Evolutionary conservation across 2,888 invertebrate genomes (phyloP).

Genomic region (Erebia palarica): DNA sequence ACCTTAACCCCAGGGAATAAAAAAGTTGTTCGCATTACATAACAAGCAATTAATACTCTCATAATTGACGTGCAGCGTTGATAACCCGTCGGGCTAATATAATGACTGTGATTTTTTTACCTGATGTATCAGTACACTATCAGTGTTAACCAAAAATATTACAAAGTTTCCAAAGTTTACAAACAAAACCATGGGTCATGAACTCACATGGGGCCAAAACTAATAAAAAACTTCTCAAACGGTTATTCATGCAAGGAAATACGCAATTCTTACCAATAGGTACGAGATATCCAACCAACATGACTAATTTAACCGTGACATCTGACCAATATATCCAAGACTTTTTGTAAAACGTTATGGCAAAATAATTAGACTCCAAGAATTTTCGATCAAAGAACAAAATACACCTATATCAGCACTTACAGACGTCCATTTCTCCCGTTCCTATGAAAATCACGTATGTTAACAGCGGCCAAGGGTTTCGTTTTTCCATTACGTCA

Average conservation of each 20-base stretch:
- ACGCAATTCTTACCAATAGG: too few relatives aligned
- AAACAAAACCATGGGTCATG: background rate
- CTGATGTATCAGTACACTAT: background rate
- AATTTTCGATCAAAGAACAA: too few relatives aligned
- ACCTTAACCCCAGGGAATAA: slow-evolving; percentile 14
- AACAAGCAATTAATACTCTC: slow-evolving; percentile 15
- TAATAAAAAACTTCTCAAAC: too few relatives aligned
- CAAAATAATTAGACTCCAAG: too few relatives aligned
- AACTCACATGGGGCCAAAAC: background rate
- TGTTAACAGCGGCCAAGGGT: background rate
- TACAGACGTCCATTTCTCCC: too few relatives aligned
- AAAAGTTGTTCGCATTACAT: slow-evolving; percentile 10
- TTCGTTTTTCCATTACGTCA: background rate
- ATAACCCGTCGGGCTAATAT: background rate
- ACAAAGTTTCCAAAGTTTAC: background rate
- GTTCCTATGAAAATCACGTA: too few relatives aligned
- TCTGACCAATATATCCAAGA: too few relatives aligned
- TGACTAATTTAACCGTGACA: too few relatives aligned
- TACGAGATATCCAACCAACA: too few relatives aligned
- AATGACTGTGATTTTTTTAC: slow-evolving; percentile 2
- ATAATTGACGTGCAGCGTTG: slow-evolving; percentile 2
- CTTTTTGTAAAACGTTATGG: too few relatives aligned
- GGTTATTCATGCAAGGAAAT: background rate
- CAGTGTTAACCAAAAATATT: background rate
- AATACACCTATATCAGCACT: too few relatives aligned